phyloP scores from a whole-genome alignment of 2,888 invertebrate genomes.

The Ptilodon capucinus region DNA sequence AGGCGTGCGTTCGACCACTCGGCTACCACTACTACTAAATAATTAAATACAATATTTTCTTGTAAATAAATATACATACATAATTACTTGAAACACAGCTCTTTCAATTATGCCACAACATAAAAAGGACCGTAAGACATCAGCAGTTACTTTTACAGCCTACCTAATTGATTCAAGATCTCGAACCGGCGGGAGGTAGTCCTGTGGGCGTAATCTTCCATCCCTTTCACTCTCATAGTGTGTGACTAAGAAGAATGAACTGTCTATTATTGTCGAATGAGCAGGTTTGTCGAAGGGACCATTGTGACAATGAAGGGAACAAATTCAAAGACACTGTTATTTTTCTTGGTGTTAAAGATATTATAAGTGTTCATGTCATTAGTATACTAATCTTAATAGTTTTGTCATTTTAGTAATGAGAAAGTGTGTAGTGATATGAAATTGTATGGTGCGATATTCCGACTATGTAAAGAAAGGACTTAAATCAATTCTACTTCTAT shows the following conservation, averaged over 20 bases:
- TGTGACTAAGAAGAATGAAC: conserved; percentile 35
- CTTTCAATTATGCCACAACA: not conserved
- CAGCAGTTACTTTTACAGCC: conserved; percentile 36
- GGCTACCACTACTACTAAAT: too few relatives aligned
- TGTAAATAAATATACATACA: too few relatives aligned
- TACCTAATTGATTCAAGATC: conserved; percentile 70
- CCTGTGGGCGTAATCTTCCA: conserved; percentile 55
- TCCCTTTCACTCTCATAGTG: conserved; percentile 38
- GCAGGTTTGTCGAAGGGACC: conserved; percentile 38
- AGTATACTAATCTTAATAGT: not conserved
- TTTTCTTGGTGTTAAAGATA: not conserved
- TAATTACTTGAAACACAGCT: not conserved
- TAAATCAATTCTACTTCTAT: too few relatives aligned
- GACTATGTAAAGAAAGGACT: too few relatives aligned
- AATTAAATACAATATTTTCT: too few relatives aligned
- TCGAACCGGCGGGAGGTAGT: conserved; percentile 52
- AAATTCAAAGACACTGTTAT: conserved; percentile 2
- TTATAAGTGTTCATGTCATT: not conserved
- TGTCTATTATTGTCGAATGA: conserved; percentile 41
- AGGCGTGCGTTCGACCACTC: too few relatives aligned
- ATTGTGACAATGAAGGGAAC: conserved; percentile 22
- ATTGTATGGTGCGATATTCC: not conserved
- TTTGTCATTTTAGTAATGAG: not conserved
- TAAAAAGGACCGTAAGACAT: not conserved
- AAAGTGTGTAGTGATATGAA: not conserved